Base-by-base conservation (phyloP, 2,797 vertebrate genomes). In the Betta splendens region DNA sequence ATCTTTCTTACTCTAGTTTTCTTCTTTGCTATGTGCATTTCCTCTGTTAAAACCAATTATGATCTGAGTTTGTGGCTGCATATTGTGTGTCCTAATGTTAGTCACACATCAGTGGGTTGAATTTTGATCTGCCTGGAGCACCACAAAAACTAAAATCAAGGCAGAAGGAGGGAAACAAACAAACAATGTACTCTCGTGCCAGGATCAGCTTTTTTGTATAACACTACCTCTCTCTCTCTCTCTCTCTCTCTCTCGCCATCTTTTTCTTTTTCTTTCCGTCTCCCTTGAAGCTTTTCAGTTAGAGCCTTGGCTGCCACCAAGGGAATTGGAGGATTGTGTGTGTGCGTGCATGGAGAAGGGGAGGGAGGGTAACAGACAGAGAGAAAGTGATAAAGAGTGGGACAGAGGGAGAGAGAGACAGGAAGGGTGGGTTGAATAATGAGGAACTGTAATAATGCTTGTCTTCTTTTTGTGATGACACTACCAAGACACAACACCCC, bases 11-110 rank as follows among this genome's bases (percentile, higher is more conserved):
- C 20, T 22, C 32, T 36, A 31, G 20, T 28, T 37, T 68, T 64
- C 87, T 79, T 87, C 84, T 85, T 79, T 80, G 69, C 65, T 40
- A 72, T 73, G 40, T 84, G 82, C 80, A 79, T 77, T 89, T 83
- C 83, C 79, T 69, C 84, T 87, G 87, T 89, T 90, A 87, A 90
- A 89, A 86, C 84, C 87, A 89, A 90, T 91, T 87, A 70, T 89
- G 89, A 91, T 92, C 88, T 90, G 87, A 72, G 54, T 84, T 64
- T 72, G 79, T 81, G 77, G 79, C 77, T 72, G 77, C 50, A 60
- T 79, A 87, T 87, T 89, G 87, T 89, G 87, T 87, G 86, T 89
- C 77, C 77, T 64, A 69, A 84, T 60, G 71, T 91, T 91, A 92
- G 87, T 91, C 90, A 87, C 89, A 85, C 87, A 84, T 88, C 85